Base-by-base conservation (phyloP, 2,888 invertebrate genomes). In the Megastigmus dorsalis region DNA sequence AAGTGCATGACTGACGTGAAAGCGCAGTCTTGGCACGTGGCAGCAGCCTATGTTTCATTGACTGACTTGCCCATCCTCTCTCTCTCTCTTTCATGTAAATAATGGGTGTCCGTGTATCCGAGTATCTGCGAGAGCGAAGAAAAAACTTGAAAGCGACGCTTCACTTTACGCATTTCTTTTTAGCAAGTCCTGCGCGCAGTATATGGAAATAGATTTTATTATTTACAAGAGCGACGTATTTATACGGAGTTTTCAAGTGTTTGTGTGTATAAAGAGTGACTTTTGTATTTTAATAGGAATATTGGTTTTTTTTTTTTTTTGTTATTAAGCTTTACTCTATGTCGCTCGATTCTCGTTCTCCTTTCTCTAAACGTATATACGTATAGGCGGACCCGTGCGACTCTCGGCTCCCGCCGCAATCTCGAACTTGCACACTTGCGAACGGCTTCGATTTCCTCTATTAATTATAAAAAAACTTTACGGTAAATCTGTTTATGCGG, bases 121-220 rank as follows among this genome's bases (percentile, higher is more conserved):
- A 41, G 52, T 52, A 52, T 30, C 15, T 18, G 52, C 13, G 23
- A 62, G 23, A 36, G 38, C 38, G 33, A 48, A 38, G 55, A 63
- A 71, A 55, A 52, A 36, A 65, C n/a, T 50, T n/a, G 33, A 72
- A 71, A 72, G 65, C 67, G 74, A 79, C 72, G 75, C 54, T 77
- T 76, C 55, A 75, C 36, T 66, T 76, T 62, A 45, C 65, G 71
- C 65, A 60, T 66, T 45, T 45, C 28, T 55, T 55, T 57, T 55
- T 69, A 57, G 55, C 63, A 55, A 68, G 43, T 75, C 71, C 57
- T 68, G 75, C 48, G 30, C 66, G 67, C n/a, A n/a, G n/a, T n/a
- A n/a, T 75, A 70, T 63, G 67, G 68, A 71, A 77, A 77, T 75
- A 70, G 52, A 77, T 71, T 70, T 78, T 71, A 71, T 74, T 78